Percentiles rank a stretch among this genome's conserved stretches.
phyloP scores from a whole-genome alignment of 2,113 vertebrate species.

The Pterocles gutturalis region DNA sequence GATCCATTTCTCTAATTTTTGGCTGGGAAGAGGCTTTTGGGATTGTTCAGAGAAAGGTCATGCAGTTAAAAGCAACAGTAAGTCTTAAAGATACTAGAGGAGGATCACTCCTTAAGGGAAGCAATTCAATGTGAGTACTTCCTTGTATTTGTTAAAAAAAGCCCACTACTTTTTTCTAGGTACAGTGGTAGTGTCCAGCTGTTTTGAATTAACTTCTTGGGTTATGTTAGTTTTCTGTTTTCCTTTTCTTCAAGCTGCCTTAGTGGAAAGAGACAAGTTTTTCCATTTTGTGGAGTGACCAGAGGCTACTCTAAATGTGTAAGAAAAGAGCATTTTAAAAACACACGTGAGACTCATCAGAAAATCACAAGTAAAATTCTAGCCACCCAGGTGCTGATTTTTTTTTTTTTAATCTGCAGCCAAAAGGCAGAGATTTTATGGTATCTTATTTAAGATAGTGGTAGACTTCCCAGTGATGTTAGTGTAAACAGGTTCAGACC shows the following conservation, averaged over 20 bases:
- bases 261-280: neutral
- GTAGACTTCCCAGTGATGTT: neutral
- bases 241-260: neutral
- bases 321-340: neutral
- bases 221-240: neutral
- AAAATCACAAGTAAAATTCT: neutral
- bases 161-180: neutral
- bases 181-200: neutral
- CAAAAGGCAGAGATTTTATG: neutral
- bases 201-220: neutral
- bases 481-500: neutral
- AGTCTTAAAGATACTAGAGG: neutral
- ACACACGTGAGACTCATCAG: neutral
- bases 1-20: neutral
- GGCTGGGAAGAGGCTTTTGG: neutral
- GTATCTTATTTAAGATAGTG: neutral
- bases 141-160: neutral
- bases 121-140: neutral
- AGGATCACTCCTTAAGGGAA: neutral
- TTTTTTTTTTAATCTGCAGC: neutral
- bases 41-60: slow-evolving; percentile 6
- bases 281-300: neutral
- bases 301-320: neutral
- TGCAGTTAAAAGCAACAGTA: neutral
- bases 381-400: neutral